Base-by-base conservation (phyloP, 2,888 invertebrate genomes). In the Bombylius discolor region DNA sequence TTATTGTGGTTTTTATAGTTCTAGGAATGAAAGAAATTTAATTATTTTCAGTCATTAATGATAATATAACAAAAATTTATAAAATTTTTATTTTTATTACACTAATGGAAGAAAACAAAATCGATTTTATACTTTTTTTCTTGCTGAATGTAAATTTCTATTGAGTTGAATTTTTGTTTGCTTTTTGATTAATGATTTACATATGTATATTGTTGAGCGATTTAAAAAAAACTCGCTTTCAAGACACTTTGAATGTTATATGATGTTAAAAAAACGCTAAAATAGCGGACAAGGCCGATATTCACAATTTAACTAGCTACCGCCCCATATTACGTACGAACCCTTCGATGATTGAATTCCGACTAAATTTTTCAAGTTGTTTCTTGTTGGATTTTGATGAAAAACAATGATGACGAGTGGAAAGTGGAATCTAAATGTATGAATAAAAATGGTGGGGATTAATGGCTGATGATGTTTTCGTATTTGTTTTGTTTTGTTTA, bases 261-360 rank as follows among this genome's bases (percentile, higher is more conserved):
- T 67, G 68, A 69, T 77, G 78, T 79, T 72, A 76, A 80, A 80
- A 79, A 79, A 70, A 72, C 75, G 75, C 79, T 77, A 77, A 71
- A 77, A 76, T 79, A 77, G 74, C 80, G 77, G 72, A 73, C 72
- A 70, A 72, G 69, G 71, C 72, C 72, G 72, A 72, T 70, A 68
- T 71, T 66, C 63, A 66, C 67, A 67, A 64, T 64, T 67, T 61
- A 68, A 62, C 66, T 68, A 70, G 72, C 72, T 72, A 72, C 72
- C 72, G 70, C 70, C 69, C 72, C 72, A 71, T 71, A 66, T 68
- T 71, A 65, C 66, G 66, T 65, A 66, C 65, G 62, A 65, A 64
- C 65, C 65, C 62, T 66, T 68, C 69, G 68, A 69, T 70, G 70
- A 68, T 71, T 66, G 68, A 65, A 67, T 69, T 69, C 68, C 70